Percentiles rank a stretch among this genome's conserved stretches.
phyloP scores from a whole-genome alignment of 2,113 vertebrate genomes.

The Sardina pilchardus region DNA sequence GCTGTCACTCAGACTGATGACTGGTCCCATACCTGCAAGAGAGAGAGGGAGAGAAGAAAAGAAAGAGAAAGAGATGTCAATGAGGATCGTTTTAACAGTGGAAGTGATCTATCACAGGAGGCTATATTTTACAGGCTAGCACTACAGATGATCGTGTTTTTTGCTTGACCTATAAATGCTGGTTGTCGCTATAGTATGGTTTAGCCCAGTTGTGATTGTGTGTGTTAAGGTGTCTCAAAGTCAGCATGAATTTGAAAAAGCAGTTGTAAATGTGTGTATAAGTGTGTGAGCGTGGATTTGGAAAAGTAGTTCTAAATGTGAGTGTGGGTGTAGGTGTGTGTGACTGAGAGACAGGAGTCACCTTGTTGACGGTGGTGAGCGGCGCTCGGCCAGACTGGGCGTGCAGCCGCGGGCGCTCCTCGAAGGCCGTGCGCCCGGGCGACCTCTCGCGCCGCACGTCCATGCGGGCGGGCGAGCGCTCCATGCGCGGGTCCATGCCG shows the following conservation, averaged over 20 bases:
- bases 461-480: conserved; percentile 72
- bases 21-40: conserved; percentile 80
- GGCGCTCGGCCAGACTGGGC: conserved; percentile 87
- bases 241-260: too few species aligned
- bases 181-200: too few species aligned
- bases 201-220: too few species aligned
- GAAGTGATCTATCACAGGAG: not conserved
- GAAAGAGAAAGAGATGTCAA: not conserved
- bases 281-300: too few species aligned
- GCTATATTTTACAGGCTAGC: too few species aligned
- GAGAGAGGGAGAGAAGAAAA: conserved; percentile 17
- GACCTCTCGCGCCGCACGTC: conserved; percentile 90
- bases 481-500: conserved; percentile 82
- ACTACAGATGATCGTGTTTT: too few species aligned
- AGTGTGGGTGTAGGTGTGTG: not conserved
- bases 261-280: too few species aligned
- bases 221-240: too few species aligned
- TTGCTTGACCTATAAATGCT: too few species aligned
- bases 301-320: too few species aligned
- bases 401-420: conserved; percentile 89
- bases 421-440: conserved; percentile 79
- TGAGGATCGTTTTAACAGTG: not conserved
- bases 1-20: conserved; percentile 86
- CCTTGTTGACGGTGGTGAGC: conserved; percentile 90
- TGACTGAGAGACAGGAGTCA: conserved; percentile 40